Percentiles rank a stretch among this genome's conserved stretches.
Evolutionary conservation across 2,113 vertebrate species (phyloP).

Genomic region (Pleuronectes platessa): DNA sequence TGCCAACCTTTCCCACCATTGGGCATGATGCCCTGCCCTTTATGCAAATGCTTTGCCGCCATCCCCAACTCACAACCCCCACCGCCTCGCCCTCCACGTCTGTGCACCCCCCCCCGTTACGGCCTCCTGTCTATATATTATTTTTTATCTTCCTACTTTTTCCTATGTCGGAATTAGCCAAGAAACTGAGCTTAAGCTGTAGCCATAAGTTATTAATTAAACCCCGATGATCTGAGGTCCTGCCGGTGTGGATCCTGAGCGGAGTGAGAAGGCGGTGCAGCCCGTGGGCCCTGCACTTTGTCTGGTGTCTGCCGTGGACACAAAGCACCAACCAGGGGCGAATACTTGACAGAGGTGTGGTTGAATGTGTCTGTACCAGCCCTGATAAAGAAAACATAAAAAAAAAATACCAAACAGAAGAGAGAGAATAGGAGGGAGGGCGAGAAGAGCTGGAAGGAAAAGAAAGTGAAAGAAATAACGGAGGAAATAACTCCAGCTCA

Average conservation of each 20-base stretch:
- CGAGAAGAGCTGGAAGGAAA: background rate
- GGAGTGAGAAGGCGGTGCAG: slow-evolving; percentile 20
- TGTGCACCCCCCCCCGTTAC: slow-evolving; percentile 31
- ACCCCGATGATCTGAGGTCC: slow-evolving; percentile 21
- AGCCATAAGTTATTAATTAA: slow-evolving; percentile 42
- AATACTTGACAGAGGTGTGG: slow-evolving; percentile 71
- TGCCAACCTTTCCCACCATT: slow-evolving; percentile 85
- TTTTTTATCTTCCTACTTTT: slow-evolving; percentile 48
- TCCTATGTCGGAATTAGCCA: slow-evolving; percentile 36
- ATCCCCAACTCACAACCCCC: slow-evolving; percentile 80
- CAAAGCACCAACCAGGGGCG: slow-evolving; percentile 43
- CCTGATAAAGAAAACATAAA: slow-evolving; percentile 62
- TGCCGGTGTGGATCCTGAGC: slow-evolving; percentile 26
- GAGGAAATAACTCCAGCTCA: background rate
- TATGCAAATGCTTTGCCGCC: slow-evolving; percentile 85
- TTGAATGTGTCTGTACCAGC: slow-evolving; percentile 66
- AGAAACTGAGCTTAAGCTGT: slow-evolving; percentile 44
- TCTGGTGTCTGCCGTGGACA: slow-evolving; percentile 43
- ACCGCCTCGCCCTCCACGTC: slow-evolving; percentile 72
- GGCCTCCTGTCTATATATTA: slow-evolving; percentile 60
- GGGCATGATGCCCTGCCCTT: slow-evolving; percentile 87
- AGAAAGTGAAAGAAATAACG: slow-evolving; percentile 20
- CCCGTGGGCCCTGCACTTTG: slow-evolving; percentile 41
- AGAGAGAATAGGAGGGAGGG: slow-evolving; percentile 30
- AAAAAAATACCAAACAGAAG: slow-evolving; percentile 39